These are phyloP conservation scores for Chlorops oryzae DNA, from an alignment of 1,140 invertebrate species.

Conservation along the genomic window DNA sequence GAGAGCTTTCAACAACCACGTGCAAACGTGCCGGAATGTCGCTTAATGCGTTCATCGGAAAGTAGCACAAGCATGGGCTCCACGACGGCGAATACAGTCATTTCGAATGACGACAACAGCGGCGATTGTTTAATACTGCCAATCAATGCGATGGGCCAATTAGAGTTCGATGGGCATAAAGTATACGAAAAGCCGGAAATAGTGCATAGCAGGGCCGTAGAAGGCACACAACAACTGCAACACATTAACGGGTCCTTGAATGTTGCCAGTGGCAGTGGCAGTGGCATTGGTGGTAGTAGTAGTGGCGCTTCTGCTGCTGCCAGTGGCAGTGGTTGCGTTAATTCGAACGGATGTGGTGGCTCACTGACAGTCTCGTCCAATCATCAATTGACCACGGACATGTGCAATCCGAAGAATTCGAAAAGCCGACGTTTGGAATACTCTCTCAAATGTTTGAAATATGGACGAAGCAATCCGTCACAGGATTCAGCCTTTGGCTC, in stretches of 20 bases:
- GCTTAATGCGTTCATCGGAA: conserved; percentile 8
- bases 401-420: conserved; percentile 47
- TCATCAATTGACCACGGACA: conserved; percentile 44
- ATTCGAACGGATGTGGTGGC: no score
- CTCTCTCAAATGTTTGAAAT: conserved; percentile 44
- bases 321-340: conserved; percentile 11
- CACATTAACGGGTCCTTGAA: not conserved
- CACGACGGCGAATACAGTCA: conserved; percentile 1
- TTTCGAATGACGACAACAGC: not conserved
- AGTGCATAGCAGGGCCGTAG: no score
- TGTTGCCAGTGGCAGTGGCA: conserved; percentile 2
- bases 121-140: conserved; percentile 1
- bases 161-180: conserved; percentile 9
- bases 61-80: conserved; percentile 16
- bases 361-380: conserved; percentile 41
- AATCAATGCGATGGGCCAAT: no score
- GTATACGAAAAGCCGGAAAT: no score
- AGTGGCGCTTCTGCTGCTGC: conserved; percentile 15
- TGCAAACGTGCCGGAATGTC: conserved; percentile 13
- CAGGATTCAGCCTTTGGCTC: conserved; percentile 47
- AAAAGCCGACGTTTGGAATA: conserved; percentile 45
- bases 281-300: conserved; percentile 1
- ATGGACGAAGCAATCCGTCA: conserved; percentile 46
- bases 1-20: conserved; percentile 5
- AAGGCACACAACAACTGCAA: not conserved